Base-by-base conservation (phyloP, 2,888 invertebrate species). In the Pollenia amentaria region DNA sequence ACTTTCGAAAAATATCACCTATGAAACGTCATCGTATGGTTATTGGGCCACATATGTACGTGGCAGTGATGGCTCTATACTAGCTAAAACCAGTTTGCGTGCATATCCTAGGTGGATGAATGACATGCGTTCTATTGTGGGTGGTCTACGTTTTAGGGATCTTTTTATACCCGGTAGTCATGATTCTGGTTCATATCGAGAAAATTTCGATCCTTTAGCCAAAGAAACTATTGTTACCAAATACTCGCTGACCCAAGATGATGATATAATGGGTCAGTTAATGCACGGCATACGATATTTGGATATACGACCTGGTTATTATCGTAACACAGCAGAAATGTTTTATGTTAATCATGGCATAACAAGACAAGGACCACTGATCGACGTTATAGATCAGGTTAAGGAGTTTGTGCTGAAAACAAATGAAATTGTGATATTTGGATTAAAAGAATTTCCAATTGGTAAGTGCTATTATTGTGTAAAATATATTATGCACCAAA, bases 91-190 rank as follows among this genome's bases (percentile, higher is more conserved):
- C 60, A 95, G 95, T 87, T 88, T 95, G 1, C 92, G 93, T 21
- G 94, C 94, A 1, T 93, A 94, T 87, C 95, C 95, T 0, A 94
- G 92, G 42, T 95, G 95, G 95, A 95, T 95, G 95, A 91, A 92
- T 51, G 94, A 95, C 10, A 91, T 94, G 89, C 93, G 92, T 48
- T 86, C 91, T 1, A 90, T 91, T 42, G 90, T 95, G 14, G 94
- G 94, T 1, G 91, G 92, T 42, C 90, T 94, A 77, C 94, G 94
- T 53, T 90, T 95, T 67, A 93, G 94, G 12, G 94, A 95, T 82
- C 90, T 96, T 6, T 95, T 96, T 87, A 94, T 96, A 89, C 96
- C 96, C 1, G 96, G 96, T 0, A 95, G 96, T 0, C 96, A 96
- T 90, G 95, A 96, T 91, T 95, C 96, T 0, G 96, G 95, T 6